These are phyloP conservation scores for Alosa alosa DNA, from an alignment of 2,113 vertebrate species.

Conservation along the genomic window DNA sequence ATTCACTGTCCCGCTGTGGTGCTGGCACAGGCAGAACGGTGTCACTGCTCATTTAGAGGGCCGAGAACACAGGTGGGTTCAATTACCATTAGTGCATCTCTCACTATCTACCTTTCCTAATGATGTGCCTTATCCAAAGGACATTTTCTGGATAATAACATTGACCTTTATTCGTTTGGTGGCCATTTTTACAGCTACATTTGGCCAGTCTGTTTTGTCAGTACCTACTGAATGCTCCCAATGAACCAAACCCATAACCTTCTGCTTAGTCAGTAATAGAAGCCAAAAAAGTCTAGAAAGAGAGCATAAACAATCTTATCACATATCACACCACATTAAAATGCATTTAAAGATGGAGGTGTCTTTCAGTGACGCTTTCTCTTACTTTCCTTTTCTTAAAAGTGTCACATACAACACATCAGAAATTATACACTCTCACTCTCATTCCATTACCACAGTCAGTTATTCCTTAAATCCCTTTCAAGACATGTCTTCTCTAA, in stretches of 20 bases:
- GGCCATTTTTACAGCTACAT: neutral
- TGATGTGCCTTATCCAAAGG: neutral
- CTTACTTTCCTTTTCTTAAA: neutral
- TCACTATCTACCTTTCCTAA: neutral
- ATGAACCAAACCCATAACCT: too few species aligned
- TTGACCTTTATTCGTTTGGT: neutral
- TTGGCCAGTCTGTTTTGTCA: too few species aligned
- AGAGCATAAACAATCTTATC: neutral
- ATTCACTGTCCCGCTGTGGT: neutral
- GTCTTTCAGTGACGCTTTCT: neutral
- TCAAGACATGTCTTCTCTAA: neutral
- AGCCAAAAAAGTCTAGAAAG: neutral
- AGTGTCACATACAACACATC: neutral
- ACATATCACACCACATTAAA: neutral
- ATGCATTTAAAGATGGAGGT: neutral
- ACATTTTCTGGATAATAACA: neutral
- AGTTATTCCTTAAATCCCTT: neutral
- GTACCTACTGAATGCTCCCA: too few species aligned
- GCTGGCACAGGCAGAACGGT: neutral
- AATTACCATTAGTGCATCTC: neutral
- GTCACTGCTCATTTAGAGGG: neutral
- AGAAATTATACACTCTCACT: neutral
- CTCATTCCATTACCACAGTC: neutral
- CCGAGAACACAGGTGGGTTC: neutral
- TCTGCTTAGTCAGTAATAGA: neutral